These are phyloP conservation scores for Orgyia antiqua DNA, from an alignment of 2,888 invertebrate species.

Conservation along the genomic window DNA sequence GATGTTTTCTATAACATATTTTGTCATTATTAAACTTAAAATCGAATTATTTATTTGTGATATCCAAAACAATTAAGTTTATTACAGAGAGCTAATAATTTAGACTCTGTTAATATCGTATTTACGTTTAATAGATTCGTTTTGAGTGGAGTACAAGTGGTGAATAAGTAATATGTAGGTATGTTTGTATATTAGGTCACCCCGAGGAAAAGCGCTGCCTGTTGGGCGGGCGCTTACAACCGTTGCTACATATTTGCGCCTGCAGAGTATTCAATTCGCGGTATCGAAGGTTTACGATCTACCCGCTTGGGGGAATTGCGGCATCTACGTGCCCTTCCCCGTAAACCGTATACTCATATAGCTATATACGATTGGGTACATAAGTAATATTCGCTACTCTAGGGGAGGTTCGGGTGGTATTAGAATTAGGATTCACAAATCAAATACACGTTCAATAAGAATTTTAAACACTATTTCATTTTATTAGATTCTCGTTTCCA, in stretches of 20 bases:
- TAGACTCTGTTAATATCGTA: no score
- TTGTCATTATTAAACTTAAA: no score
- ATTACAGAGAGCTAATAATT: no score
- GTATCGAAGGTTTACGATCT: conserved; percentile 74
- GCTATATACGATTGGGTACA: conserved; percentile 51
- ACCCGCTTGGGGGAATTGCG: conserved; percentile 72
- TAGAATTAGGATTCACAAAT: conserved; percentile 68
- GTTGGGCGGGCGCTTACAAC: conserved; percentile 39
- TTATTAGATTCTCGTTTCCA: no score
- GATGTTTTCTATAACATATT: no score
- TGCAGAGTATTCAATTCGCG: conserved; percentile 67
- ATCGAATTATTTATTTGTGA: no score
- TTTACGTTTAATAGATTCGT: no score
- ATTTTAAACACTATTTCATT: conserved; percentile 35
- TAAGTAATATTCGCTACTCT: conserved; percentile 50
- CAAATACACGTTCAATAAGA: conserved; percentile 41
- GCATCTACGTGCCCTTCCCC: conserved; percentile 62
- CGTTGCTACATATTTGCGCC: conserved; percentile 58
- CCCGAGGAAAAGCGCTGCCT: conserved; percentile 16
- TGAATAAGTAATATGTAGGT: no score
- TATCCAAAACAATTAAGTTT: no score
- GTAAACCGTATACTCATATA: conserved; percentile 42
- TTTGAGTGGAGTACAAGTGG: no score
- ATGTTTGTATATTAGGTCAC: conserved; percentile 12
- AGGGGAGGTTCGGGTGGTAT: conserved; percentile 49